Evolutionary conservation across 2,113 vertebrate species (phyloP).

Genomic region (Ardeotis arabs): DNA sequence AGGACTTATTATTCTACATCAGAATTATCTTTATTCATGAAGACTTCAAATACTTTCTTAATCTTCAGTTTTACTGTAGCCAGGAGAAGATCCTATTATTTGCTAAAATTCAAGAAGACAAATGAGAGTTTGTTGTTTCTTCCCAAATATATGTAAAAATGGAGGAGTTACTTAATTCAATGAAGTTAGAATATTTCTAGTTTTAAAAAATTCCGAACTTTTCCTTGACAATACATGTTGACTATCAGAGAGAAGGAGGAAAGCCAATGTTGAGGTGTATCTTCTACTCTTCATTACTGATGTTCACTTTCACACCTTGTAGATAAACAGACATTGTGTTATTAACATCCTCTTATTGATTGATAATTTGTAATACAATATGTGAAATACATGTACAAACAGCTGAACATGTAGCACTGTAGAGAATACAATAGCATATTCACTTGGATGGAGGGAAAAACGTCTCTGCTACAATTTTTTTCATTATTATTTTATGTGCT

Average conservation of each 20-base stretch:
- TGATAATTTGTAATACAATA: neutral
- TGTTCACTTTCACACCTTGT: neutral
- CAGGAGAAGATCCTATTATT: neutral
- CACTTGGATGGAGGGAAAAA: neutral
- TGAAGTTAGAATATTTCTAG: neutral
- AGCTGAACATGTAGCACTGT: neutral
- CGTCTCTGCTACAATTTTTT: neutral
- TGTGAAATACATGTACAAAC: neutral
- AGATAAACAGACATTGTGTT: neutral
- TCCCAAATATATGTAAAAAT: neutral
- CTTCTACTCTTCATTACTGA: neutral
- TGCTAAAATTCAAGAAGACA: neutral
- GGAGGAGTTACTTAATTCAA: neutral
- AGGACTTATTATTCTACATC: neutral
- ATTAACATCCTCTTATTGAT: neutral
- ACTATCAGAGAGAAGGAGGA: neutral
- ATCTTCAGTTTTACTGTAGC: neutral
- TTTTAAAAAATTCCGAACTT: neutral
- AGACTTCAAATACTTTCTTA: neutral
- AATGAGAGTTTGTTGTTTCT: neutral
- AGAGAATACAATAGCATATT: neutral
- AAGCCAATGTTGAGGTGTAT: neutral
- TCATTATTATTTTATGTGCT: neutral
- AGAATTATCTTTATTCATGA: conserved; percentile 41
- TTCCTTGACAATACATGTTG: neutral